Evolutionary conservation across 2,113 vertebrate genomes (phyloP).

Genomic region (Halichoerus grypus): DNA sequence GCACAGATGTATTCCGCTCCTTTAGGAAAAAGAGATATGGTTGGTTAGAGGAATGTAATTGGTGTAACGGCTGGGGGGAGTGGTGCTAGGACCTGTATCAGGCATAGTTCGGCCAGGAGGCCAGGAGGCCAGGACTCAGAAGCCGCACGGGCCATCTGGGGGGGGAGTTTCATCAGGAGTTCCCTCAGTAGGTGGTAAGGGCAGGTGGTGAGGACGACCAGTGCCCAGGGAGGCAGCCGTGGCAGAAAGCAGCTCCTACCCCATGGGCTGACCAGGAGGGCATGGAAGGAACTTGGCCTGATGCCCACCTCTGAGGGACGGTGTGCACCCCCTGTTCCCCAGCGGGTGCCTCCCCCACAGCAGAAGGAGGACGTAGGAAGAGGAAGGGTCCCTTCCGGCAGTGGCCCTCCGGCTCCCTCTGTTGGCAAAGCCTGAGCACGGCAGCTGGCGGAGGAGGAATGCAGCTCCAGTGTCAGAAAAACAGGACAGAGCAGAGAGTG

Average conservation of each 20-base stretch:
- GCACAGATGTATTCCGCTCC: not conserved
- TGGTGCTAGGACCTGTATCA: not conserved
- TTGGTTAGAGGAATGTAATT: not conserved
- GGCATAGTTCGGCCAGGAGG: not conserved
- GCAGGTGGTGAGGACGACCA: not conserved
- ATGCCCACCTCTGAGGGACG: no score
- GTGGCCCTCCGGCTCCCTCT: slow-evolving; percentile 24
- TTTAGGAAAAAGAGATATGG: not conserved
- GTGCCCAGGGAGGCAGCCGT: not conserved
- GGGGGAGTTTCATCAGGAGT: not conserved
- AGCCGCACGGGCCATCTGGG: not conserved
- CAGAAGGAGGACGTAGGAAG: not conserved
- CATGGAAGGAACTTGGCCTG: not conserved
- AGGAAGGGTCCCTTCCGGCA: not conserved
- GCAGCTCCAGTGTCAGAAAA: not conserved
- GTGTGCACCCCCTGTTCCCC: not conserved
- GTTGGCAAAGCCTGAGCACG: not conserved
- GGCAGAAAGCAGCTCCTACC: not conserved
- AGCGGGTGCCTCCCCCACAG: not conserved
- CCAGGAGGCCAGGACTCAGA: not conserved
- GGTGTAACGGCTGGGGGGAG: not conserved
- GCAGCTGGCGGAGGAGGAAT: not conserved
- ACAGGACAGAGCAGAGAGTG: not conserved
- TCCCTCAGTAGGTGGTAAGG: not conserved
- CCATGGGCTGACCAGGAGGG: not conserved